Conservation (phyloP, 2,888 invertebrate species). For the Plagodis pulveraria region DNA sequence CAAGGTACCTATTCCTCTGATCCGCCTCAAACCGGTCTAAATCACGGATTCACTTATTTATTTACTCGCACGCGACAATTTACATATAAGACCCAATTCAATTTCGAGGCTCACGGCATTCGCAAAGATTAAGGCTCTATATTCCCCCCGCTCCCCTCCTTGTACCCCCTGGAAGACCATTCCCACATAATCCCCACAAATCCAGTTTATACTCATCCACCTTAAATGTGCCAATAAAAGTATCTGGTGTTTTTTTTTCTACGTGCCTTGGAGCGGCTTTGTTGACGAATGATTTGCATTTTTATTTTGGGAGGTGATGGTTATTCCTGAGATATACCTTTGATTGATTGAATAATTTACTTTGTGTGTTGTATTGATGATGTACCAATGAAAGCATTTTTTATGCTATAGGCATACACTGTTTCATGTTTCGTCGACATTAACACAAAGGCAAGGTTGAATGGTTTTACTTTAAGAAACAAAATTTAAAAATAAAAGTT, state of each 20-base stretch:
- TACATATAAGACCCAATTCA: conserved; percentile 82
- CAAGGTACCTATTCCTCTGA: conserved; percentile 59
- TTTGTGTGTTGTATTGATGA: not conserved
- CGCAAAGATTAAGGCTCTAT: conserved; percentile 75
- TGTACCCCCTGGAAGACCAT: conserved; percentile 58
- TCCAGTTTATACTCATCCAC: conserved; percentile 84
- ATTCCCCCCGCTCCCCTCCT: conserved; percentile 43
- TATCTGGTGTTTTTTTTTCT: conserved; percentile 68
- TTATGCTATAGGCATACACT: too few species aligned
- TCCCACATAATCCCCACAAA: conserved; percentile 79
- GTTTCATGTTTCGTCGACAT: too few species aligned
- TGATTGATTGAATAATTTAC: not conserved
- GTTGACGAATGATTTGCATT: conserved; percentile 29
- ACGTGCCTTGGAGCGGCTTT: conserved; percentile 34
- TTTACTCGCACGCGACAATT: conserved; percentile 80
- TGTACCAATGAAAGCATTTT: not conserved
- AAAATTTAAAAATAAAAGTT: too few species aligned
- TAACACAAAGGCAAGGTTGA: too few species aligned
- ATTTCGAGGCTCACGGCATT: conserved; percentile 76
- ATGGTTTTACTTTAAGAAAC: too few species aligned
- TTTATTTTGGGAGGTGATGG: conserved; percentile 19
- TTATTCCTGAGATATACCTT: not conserved
- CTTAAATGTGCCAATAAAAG: conserved; percentile 82
- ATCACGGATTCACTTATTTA: conserved; percentile 75
- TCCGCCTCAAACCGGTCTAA: conserved; percentile 67